phyloP scores from a whole-genome alignment of 2,113 vertebrate genomes.

The Seriola quinqueradiata region DNA sequence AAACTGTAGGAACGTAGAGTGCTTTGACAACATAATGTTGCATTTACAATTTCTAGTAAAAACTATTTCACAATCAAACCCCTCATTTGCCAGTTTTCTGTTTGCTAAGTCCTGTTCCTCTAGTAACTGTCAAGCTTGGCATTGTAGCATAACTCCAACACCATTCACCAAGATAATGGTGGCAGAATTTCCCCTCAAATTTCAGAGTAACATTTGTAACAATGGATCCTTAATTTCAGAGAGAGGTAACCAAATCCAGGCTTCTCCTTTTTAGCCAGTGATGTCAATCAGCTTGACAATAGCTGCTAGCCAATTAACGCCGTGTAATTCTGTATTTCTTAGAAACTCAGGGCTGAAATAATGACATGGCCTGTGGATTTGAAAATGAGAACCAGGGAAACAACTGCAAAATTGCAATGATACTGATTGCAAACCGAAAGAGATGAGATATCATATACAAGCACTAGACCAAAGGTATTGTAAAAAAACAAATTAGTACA shows the following conservation, averaged over 20 bases:
- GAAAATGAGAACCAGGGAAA: no score
- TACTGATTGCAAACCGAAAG: no score
- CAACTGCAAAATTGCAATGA: no score
- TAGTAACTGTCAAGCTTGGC: neutral
- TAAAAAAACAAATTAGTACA: no score
- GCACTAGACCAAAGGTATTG: no score
- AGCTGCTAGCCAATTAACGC: no score
- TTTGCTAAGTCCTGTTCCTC: neutral
- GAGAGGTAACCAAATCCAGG: neutral
- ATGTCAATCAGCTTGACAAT: no score
- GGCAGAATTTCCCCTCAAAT: neutral
- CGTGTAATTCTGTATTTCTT: no score
- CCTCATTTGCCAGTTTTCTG: neutral
- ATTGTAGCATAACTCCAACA: neutral
- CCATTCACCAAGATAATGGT: neutral
- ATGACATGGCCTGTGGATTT: no score
- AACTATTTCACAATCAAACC: neutral
- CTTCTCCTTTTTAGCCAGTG: no score
- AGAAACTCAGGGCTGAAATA: no score
- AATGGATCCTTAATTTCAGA: neutral
- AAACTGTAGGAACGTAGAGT: neutral
- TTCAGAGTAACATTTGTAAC: neutral
- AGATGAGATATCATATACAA: no score
- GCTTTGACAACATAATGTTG: constrained; percentile 2
- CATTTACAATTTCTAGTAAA: neutral